phyloP scores from a whole-genome alignment of 2,888 invertebrate genomes.

The Nymphalis polychloros region DNA sequence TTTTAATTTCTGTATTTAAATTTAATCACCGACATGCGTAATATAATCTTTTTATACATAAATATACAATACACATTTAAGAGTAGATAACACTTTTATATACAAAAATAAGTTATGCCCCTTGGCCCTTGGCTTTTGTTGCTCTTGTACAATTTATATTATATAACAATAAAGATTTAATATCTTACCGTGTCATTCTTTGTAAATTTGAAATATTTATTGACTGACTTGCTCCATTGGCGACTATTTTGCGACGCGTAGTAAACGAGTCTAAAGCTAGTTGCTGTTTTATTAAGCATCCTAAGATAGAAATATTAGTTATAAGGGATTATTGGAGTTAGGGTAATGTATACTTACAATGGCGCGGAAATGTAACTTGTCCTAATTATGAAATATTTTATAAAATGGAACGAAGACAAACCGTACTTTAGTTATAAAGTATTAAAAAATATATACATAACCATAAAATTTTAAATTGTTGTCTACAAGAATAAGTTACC shows the following conservation, averaged over 20 bases:
- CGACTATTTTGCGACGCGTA: conserved; percentile 75
- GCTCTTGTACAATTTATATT: neutral
- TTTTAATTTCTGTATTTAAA: neutral
- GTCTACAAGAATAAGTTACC: conserved; percentile 48
- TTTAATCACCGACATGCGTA: too few relatives aligned
- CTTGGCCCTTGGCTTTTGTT: too few relatives aligned
- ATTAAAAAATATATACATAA: neutral
- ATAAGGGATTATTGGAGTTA: too few relatives aligned
- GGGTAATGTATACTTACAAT: too few relatives aligned
- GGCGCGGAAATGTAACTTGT: too few relatives aligned
- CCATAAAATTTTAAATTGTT: neutral
- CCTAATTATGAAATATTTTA: too few relatives aligned
- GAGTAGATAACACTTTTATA: too few relatives aligned
- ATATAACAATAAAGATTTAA: too few relatives aligned
- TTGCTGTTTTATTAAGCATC: conserved; percentile 73
- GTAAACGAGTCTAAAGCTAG: conserved; percentile 81
- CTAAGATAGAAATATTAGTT: conserved; percentile 50
- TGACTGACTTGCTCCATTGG: conserved; percentile 39
- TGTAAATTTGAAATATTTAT: conserved; percentile 55
- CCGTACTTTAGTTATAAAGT: neutral
- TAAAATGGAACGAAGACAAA: too few relatives aligned
- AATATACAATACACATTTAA: too few relatives aligned
- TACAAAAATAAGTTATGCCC: too few relatives aligned
- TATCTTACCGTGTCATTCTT: conserved; percentile 64
- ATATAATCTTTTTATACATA: too few relatives aligned